phyloP scores from a whole-genome alignment of 2,113 vertebrate species.

The Sinocyclocheilus grahami region DNA sequence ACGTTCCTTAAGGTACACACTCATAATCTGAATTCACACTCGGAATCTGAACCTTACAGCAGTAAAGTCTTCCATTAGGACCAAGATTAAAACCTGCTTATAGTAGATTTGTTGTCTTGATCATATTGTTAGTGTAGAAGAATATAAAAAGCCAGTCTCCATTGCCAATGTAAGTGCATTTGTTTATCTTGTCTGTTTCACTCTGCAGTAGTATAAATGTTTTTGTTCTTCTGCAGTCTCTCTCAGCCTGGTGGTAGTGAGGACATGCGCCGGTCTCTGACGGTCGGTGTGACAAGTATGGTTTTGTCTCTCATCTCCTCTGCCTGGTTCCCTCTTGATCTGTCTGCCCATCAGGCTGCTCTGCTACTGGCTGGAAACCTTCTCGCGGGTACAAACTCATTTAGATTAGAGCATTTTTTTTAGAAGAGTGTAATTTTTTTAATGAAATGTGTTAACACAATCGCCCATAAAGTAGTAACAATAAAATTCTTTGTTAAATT shows the following conservation, averaged over 20 bases:
- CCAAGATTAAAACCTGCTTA: background rate
- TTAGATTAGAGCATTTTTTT: background rate
- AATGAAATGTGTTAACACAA: background rate
- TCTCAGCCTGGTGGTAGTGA: slow-evolving; percentile 79
- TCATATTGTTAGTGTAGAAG: background rate
- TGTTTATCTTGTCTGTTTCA: background rate
- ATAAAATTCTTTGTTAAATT: background rate
- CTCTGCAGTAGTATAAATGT: background rate
- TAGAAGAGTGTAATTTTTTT: background rate
- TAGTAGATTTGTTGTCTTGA: background rate
- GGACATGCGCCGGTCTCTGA: slow-evolving; percentile 80
- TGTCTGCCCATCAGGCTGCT: slow-evolving; percentile 93
- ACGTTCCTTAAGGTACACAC: slow-evolving; percentile 58
- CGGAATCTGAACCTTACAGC: background rate
- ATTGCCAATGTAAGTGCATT: background rate
- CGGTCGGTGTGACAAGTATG: slow-evolving; percentile 87
- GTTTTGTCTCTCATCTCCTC: slow-evolving; percentile 91
- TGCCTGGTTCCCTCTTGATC: slow-evolving; percentile 93
- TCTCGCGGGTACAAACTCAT: slow-evolving; percentile 80
- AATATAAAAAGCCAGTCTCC: background rate
- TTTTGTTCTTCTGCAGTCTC: slow-evolving; percentile 68
- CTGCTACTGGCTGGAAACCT: slow-evolving; percentile 91
- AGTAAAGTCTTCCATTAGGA: background rate
- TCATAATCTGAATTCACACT: background rate
- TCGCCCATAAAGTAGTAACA: background rate